Conservation (phyloP, 2,888 invertebrate species). For the Polyommatus iphigenia region DNA sequence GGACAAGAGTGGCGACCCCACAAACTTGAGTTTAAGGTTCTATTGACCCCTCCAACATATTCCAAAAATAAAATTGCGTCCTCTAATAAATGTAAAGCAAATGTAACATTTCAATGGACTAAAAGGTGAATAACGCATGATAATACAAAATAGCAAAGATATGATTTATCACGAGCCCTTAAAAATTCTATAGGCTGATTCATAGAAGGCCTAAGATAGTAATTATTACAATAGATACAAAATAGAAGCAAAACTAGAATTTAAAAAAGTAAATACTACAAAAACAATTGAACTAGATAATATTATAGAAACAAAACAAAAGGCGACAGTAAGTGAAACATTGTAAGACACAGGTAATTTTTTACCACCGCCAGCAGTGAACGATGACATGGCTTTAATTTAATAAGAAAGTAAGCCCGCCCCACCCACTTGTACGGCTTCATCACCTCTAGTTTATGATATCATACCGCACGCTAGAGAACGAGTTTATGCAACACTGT, state of each 20-base stretch:
- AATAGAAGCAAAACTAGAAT: not conserved
- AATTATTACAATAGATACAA: not conserved
- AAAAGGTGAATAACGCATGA: not conserved
- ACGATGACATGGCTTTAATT: constrained; percentile 51
- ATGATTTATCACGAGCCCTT: not conserved
- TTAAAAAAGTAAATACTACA: not conserved
- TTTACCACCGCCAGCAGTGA: not conserved
- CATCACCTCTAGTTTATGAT: constrained; percentile 51
- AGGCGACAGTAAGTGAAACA: not conserved
- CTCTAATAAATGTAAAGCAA: too few species aligned
- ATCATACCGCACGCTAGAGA: constrained; percentile 33
- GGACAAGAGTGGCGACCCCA: too few species aligned
- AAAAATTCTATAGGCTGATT: not conserved
- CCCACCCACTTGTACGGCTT: constrained; percentile 61
- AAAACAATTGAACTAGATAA: not conserved
- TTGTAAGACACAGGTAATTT: not conserved
- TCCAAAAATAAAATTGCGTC: too few species aligned
- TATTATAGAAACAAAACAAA: not conserved
- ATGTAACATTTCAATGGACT: too few species aligned
- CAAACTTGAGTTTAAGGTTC: too few species aligned
- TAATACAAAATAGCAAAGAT: not conserved
- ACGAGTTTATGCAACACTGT: constrained; percentile 25
- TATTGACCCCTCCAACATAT: too few species aligned
- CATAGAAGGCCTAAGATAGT: not conserved
- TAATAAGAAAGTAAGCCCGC: constrained; percentile 60